These are phyloP conservation scores for Muscicapa comitata DNA, from an alignment of 2,797 vertebrate species.

Conservation along the genomic window DNA sequence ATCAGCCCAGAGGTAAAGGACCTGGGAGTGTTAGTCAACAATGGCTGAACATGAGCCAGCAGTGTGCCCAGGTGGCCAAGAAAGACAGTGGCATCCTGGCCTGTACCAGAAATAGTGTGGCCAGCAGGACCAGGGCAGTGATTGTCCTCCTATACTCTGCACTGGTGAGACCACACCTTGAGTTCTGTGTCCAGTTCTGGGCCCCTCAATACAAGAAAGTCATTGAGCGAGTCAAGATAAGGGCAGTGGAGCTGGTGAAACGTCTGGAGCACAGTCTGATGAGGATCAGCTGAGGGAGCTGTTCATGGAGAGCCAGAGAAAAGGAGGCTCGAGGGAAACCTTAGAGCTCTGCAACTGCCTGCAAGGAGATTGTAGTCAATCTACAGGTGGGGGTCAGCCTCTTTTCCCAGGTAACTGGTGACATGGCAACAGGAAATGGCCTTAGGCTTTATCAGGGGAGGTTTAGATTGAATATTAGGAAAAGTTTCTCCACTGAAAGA, in stretches of 20 bases:
- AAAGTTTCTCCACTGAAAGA: background rate
- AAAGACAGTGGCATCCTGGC: background rate
- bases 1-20: background rate
- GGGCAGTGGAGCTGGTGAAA: background rate
- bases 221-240: rapidly evolving
- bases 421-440: background rate
- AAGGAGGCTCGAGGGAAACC: background rate
- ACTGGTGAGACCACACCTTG: background rate
- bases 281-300: background rate
- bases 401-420: background rate
- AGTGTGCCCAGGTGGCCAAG: background rate
- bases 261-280: background rate
- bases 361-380: background rate
- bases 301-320: background rate
- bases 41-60: rapidly evolving
- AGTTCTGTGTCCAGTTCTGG: background rate
- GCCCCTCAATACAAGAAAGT: background rate
- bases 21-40: background rate
- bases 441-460: background rate
- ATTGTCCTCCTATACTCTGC: rapidly evolving
- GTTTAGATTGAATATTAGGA: background rate
- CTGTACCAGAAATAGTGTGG: background rate
- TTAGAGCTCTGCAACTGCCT: background rate
- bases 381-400: background rate
- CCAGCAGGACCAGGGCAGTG: background rate